A percentile compares a stretch with the other conserved stretches of the same genome.
These are phyloP conservation scores for Imbricaverruca yamaguchii DNA, from an alignment of 2,888 invertebrate species.

Conservation along the genomic window DNA sequence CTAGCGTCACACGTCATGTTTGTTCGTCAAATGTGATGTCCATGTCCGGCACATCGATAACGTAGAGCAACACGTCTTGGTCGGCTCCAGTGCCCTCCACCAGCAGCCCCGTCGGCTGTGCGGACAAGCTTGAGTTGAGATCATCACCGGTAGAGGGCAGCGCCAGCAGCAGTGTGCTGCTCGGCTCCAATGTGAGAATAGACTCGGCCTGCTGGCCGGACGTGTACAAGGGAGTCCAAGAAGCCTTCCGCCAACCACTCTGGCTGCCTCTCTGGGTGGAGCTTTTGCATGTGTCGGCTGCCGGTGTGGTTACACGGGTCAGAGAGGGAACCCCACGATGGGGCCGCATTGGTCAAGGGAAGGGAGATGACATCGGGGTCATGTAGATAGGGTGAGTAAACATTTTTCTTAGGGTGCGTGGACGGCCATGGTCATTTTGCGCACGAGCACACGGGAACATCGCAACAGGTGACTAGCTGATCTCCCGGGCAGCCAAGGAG, in stretches of 20 bases:
- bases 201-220: neutral
- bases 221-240: neutral
- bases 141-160: neutral
- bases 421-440: no score
- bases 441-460: no score
- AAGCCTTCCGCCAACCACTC: neutral
- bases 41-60: neutral
- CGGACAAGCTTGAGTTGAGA: neutral
- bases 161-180: constrained; percentile 13
- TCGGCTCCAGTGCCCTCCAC: neutral
- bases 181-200: neutral
- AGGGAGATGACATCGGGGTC: no score
- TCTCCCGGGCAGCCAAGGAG: no score
- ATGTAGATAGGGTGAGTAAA: no score
- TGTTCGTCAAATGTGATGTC: neutral
- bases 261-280: neutral
- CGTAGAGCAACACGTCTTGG: neutral
- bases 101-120: neutral
- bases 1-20: neutral
- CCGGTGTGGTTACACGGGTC: neutral
- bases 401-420: no score
- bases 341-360: no score
- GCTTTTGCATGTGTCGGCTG: neutral
- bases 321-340: no score
- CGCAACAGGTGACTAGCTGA: no score